Base-by-base conservation (phyloP, 2,797 vertebrate genomes). In the Rallus crepitans region DNA sequence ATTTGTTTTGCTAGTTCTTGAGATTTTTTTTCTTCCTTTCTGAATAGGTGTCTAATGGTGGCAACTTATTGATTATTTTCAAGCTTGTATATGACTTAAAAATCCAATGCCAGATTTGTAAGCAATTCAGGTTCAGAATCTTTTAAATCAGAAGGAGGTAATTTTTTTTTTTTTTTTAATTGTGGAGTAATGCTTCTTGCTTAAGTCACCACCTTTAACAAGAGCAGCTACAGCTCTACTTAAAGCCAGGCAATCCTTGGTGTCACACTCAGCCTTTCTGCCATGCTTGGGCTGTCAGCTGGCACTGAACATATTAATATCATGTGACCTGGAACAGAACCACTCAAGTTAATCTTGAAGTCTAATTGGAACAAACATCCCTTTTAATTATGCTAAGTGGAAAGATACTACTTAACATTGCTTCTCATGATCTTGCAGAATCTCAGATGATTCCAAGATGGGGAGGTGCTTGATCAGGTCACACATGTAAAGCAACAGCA, bases 281-380 rank as follows among this genome's bases (percentile, higher is more conserved):
- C 7, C 6, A 11, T 19, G 3, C 9, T 37, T 40, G 30, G 14
- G 3, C 11, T 60, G 63, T 80, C 30, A 76, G 3, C 5, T 75
- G 24, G 4, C 16, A 12, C 8, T 25, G 9, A 35, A 21, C 39
- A 25, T 21, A 7, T 42, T n/a, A 59, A 28, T 28, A 66, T 8
- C 0, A 0, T 4, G 11, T 42, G 27, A 53, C 13, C 13, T 1
- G 2, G 21, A 71, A 53, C 10, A 84, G 31, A 76, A 39, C 2
- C 19, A 0, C 20, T 78, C 6, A 18, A 6, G 55, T 84, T 55
- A 72, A 52, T 70, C 15, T 28, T 47, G 2, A 3, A 19, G 35
- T 77, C 15, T 37, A 31, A 5, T 66, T 64, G 80, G 17, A 80
- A 56, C 3, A 78, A 66, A 64, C 3, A 0, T 0, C 0, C 2